phyloP scores from a whole-genome alignment of 2,113 vertebrate species.

The Ceyx melanurus region DNA sequence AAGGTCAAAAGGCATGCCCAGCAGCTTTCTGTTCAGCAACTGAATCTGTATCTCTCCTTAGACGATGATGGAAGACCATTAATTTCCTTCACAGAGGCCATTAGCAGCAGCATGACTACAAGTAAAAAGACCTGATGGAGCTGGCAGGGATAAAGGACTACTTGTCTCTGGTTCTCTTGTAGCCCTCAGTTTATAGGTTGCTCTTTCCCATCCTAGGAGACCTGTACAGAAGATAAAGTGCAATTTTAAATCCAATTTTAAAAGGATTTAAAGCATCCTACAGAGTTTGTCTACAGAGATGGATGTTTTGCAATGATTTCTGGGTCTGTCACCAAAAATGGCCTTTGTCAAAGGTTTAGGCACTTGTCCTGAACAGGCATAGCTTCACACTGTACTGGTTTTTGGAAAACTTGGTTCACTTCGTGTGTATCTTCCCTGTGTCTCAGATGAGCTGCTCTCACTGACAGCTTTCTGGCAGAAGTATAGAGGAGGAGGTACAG shows the following conservation, averaged over 20 bases:
- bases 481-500: rapidly evolving
- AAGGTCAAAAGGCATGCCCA: neutral
- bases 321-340: neutral
- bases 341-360: neutral
- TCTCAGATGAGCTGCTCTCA: neutral
- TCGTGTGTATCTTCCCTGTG: neutral
- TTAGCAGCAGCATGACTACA: neutral
- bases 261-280: neutral
- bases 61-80: neutral
- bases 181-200: neutral
- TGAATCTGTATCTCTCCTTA: neutral
- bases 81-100: neutral
- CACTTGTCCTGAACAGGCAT: neutral
- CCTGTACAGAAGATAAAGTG: neutral
- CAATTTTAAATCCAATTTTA: neutral
- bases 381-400: neutral
- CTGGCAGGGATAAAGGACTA: neutral
- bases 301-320: neutral
- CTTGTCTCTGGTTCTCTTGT: neutral
- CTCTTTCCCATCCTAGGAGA: neutral
- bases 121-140: neutral
- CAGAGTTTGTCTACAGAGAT: neutral
- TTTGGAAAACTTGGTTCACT: neutral
- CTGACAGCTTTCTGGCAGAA: neutral
- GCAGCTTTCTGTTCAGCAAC: neutral